These are phyloP conservation scores for Amblyopsis rosae DNA, from an alignment of 2,113 vertebrate genomes.

Conservation along the genomic window DNA sequence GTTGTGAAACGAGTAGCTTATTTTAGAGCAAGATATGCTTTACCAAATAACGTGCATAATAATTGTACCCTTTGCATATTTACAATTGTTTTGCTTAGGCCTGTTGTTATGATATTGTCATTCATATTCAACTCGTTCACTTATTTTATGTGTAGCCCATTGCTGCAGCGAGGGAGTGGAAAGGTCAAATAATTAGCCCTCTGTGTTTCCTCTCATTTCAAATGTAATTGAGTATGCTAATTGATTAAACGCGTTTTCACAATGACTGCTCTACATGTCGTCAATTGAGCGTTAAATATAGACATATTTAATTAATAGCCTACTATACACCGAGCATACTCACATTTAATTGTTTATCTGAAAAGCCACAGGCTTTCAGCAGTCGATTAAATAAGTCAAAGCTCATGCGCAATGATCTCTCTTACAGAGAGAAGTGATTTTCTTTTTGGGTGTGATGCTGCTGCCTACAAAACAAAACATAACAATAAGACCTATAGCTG, in stretches of 20 bases:
- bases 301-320: conserved; percentile 71
- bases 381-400: conserved; percentile 66
- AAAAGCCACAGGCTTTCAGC: conserved; percentile 66
- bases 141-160: conserved; percentile 34
- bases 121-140: conserved; percentile 28
- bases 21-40: no score
- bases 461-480: neutral
- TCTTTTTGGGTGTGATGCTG: conserved; percentile 2
- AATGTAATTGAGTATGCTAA: conserved; percentile 78
- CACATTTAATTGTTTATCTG: conserved; percentile 69
- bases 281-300: conserved; percentile 80
- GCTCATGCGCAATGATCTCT: conserved; percentile 68
- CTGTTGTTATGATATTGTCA: conserved; percentile 19
- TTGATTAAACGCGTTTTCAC: conserved; percentile 76
- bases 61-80: neutral
- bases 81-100: conserved; percentile 3
- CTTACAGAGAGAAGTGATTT: conserved; percentile 49
- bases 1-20: no score
- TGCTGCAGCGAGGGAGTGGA: conserved; percentile 54
- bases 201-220: conserved; percentile 66
- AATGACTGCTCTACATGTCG: conserved; percentile 69
- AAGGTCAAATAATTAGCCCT: conserved; percentile 70
- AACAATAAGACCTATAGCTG: neutral
- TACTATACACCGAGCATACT: conserved; percentile 48
- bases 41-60: no score